phyloP scores from a whole-genome alignment of 2,113 vertebrate genomes.

The Mustela nigripes region DNA sequence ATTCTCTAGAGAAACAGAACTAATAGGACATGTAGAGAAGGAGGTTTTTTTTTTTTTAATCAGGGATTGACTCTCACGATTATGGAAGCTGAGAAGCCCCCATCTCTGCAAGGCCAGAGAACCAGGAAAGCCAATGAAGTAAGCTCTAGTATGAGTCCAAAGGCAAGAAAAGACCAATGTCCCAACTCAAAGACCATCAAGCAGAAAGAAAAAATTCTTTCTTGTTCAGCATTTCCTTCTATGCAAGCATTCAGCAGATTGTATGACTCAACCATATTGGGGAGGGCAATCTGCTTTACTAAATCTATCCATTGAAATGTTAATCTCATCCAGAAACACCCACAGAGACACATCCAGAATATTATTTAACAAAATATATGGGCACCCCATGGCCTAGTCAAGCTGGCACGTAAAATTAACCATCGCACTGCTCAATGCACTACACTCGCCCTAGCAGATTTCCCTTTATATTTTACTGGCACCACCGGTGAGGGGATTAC shows the following conservation, averaged over 20 bases:
- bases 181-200: not conserved
- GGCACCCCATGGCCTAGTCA: not conserved
- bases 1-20: constrained; percentile 3
- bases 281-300: not conserved
- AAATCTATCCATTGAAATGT: not conserved
- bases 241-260: not conserved
- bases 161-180: not conserved
- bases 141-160: not conserved
- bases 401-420: not conserved
- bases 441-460: not conserved
- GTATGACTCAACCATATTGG: not conserved
- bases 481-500: not conserved
- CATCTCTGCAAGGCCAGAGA: not conserved
- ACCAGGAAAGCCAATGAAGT: not conserved
- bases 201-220: not conserved
- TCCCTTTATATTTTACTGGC: not conserved
- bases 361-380: not conserved
- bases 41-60: not conserved
- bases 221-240: not conserved
- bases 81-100: not conserved
- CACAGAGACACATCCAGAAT: not conserved
- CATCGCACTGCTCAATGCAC: not conserved
- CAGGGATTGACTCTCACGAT: not conserved
- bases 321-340: not conserved
- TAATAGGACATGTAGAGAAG: not conserved